Base-by-base conservation (phyloP, 2,888 invertebrate genomes). In the Polydrusus tereticollis region DNA sequence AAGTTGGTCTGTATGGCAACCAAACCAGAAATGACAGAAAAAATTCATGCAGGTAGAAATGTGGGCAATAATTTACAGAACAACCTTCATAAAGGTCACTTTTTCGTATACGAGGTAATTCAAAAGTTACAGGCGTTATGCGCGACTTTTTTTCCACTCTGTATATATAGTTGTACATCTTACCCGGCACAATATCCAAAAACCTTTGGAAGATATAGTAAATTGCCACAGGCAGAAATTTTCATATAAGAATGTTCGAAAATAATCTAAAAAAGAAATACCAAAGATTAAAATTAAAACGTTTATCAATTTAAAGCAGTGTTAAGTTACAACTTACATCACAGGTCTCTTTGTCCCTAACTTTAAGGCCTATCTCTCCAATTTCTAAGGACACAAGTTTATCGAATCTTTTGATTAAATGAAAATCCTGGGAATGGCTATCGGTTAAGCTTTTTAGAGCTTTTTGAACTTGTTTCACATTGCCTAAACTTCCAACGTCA, bases 111-210 rank as follows among this genome's bases (percentile, higher is more conserved):
- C n/a, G n/a, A n/a, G n/a, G n/a, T n/a, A n/a, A n/a, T n/a, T n/a
- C n/a, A n/a, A n/a, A n/a, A n/a, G n/a, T n/a, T n/a, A n/a, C n/a
- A n/a, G n/a, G n/a, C n/a, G n/a, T n/a, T n/a, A n/a, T n/a, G n/a
- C n/a, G n/a, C n/a, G n/a, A n/a, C n/a, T n/a, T n/a, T n/a, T n/a
- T n/a, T n/a, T n/a, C n/a, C n/a, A n/a, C n/a, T n/a, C n/a, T n/a
- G n/a, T n/a, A n/a, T n/a, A n/a, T n/a, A n/a, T n/a, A n/a, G n/a
- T n/a, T n/a, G n/a, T n/a, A n/a, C n/a, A n/a, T 57, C 82, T 84
- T 83, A 90, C 90, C 90, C 90, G 45, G 90, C 88, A 78, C 90
- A 88, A 78, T 89, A 91, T 23, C 89, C 89, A 83, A 90, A 89
- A 80, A 89, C 87, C 77, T 87, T 83, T 12, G 88, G 86, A 78